Evolutionary conservation across 2,888 invertebrate species (phyloP).

Genomic region (Mesochorus sp.): DNA sequence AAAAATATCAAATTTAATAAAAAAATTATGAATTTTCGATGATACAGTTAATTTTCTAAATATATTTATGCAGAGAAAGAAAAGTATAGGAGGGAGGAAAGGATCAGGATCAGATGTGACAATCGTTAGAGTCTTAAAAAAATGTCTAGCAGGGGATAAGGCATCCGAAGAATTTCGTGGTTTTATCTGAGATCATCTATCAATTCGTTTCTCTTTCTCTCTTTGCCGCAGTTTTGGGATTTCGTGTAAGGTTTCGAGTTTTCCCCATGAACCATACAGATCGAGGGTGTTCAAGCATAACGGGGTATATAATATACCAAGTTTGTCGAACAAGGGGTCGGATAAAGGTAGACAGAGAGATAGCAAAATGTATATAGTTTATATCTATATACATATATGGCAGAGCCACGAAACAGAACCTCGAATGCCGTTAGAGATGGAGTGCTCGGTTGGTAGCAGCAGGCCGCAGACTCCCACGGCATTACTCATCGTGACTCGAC

Average conservation of each 20-base stretch:
- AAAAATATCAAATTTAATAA: too few species aligned
- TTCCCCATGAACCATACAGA: conserved; percentile 44
- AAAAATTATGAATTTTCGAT: too few species aligned
- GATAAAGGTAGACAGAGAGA: conserved; percentile 6
- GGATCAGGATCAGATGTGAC: not conserved
- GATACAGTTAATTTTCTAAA: not conserved
- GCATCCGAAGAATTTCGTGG: not conserved
- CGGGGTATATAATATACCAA: conserved; percentile 46
- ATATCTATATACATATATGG: too few species aligned
- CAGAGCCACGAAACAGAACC: conserved; percentile 29
- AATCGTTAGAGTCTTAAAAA: not conserved
- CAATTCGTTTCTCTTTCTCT: not conserved
- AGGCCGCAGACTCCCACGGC: conserved; percentile 22
- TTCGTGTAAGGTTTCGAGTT: not conserved
- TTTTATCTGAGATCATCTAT: not conserved
- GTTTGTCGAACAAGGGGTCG: conserved; percentile 47
- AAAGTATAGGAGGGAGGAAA: not conserved
- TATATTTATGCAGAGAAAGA: too few species aligned
- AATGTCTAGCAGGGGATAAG: not conserved
- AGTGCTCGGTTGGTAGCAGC: conserved; percentile 33
- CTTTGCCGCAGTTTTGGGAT: not conserved
- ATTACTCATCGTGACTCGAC: conserved; percentile 61
- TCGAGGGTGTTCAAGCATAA: conserved; percentile 32
- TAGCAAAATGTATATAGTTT: too few species aligned
- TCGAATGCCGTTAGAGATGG: conserved; percentile 38